Evolutionary conservation across 1,140 invertebrate genomes (phyloP), one percentile per base, ranked within the genome.

Genomic region (Lepidurus arcticus): DNA sequence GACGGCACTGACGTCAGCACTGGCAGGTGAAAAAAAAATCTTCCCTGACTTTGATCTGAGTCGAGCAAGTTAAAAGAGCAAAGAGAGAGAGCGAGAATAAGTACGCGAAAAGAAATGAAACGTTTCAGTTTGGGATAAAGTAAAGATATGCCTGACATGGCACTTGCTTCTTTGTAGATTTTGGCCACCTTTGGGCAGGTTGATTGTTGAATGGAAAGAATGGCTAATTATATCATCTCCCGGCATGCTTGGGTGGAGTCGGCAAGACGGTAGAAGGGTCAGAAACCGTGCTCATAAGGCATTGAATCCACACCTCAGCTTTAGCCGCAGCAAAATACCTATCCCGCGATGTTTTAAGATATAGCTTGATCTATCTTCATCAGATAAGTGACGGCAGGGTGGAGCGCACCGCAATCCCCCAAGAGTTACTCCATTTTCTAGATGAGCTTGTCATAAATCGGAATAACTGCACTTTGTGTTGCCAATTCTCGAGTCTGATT

Each of bases 301-400:
- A 65, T 65, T 65, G 53, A 65, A 65, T 9, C 53, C 53, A 65
- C 13, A 47, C 45, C 45, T 47, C 45, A 47, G 21, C 16, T 21
- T 65, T 65, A 65, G 53, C 53, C 53, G 53, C 53, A 65, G 53
- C 53, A 65, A 65, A n/a, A 65, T 65, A 47, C 45, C 45, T 47
- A 65, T 65, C 53, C 53, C 53, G 53, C 21, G 53, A 65, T 65
- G 53, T 16, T 65, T 13, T 10, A 21, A 65, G 53, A 65, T 65
- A 65, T 65, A 65, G 21, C 53, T 65, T 65, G 53, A 65, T 65
- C 53, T n/a, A 65, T 65, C 53, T 65, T 65, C 53, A 65, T 65
- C 53, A 65, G 53, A 65, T 65, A 65, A 65, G 53, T 65, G 53
- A 34, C 53, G 4, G 53, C 53, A 65, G 53, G 53, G 53, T 65